Evolutionary conservation across 1,140 invertebrate species (phyloP), one percentile per base, ranked within the genome.

Genomic region (Caenorhabditis brenneri): DNA sequence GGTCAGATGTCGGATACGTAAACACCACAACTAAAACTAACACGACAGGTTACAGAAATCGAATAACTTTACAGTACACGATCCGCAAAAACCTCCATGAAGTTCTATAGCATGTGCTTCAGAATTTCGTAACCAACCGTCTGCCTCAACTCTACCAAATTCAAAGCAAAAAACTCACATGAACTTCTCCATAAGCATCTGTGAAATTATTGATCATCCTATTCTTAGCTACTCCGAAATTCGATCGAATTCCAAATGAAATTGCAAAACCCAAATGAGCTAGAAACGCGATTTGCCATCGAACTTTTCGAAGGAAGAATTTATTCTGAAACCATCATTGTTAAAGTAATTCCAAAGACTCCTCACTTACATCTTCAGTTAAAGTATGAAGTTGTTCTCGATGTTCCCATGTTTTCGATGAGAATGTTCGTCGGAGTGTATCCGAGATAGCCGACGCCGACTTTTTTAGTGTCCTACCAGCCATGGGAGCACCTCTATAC

Each of bases 251-350:
- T 46, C 86, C 86, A 51, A 86, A 86, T 19, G 84, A 80, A 36
- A 86, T 86, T 24, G 79, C 65, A 79, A 86, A 86, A 16, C 86
- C 86, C 15, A 86, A n/a, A 51, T 86, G 85, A 48, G 86, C 84
- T 15, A 86, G 31, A 24, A 86, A 19, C 2, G 86, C 84, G 36
- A 86, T 86, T 39, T 85, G 84, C 84, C 84, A 86, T 83, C 86
- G 78, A 3, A 81, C 82, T 49, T 86, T 86, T n/a, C 19, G n/a
- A n/a, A 86, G 39, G 74, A 86, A 86, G 49, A 82, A 86, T 22
- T 79, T 79, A 42, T 80, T 80, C 84, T 86, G 82, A 86, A 86
- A 79, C 12, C 5, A 22, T 22, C 24, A 6, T 16, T 2, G 19
- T 33, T 31, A 29, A 12, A 3, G 16, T 1, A 58, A 19, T 19